A percentile compares a stretch with the other conserved stretches of the same genome.
Conservation (phyloP, 2,888 invertebrate species). For the Alviniconcha strummeri region DNA sequence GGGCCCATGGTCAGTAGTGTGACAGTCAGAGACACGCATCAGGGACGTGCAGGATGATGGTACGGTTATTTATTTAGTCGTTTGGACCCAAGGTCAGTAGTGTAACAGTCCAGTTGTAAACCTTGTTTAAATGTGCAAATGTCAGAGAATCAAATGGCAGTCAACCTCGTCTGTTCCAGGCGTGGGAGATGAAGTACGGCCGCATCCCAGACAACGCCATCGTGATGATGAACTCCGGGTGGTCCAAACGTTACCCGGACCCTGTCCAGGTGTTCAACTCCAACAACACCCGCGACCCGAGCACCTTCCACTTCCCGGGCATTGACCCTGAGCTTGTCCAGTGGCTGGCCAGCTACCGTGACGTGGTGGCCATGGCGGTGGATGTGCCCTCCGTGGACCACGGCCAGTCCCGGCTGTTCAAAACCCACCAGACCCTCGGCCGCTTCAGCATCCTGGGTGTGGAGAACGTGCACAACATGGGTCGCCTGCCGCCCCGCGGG, state of each 20-base stretch:
- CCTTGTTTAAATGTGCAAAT: too few relatives aligned
- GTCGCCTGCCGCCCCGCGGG: constrained; percentile 57
- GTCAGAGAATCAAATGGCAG: too few relatives aligned
- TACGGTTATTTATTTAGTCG: too few relatives aligned
- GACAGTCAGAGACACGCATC: too few relatives aligned
- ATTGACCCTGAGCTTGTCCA: constrained; percentile 78
- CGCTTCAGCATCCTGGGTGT: constrained; percentile 74
- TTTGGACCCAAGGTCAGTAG: too few relatives aligned
- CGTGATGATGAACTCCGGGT: constrained; percentile 74
- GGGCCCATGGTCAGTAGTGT: too few relatives aligned
- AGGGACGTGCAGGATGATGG: too few relatives aligned
- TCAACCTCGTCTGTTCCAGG: constrained; percentile 35
- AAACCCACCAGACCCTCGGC: constrained; percentile 76
- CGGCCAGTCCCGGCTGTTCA: constrained; percentile 75
- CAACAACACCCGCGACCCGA: constrained; percentile 37
- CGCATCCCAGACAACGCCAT: constrained; percentile 73
- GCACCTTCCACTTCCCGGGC: constrained; percentile 61
- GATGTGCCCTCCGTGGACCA: constrained; percentile 81
- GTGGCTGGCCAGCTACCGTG: constrained; percentile 77
- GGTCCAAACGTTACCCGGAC: constrained; percentile 69
- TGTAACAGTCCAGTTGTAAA: too few relatives aligned
- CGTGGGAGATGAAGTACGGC: constrained; percentile 73
- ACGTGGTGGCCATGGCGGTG: constrained; percentile 79
- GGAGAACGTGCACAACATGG: constrained; percentile 79
- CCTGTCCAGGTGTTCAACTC: constrained; percentile 51